A percentile compares a stretch with the other conserved stretches of the same genome.
phyloP scores from a whole-genome alignment of 1,140 invertebrate species.

The Wiebesia pumilae region DNA sequence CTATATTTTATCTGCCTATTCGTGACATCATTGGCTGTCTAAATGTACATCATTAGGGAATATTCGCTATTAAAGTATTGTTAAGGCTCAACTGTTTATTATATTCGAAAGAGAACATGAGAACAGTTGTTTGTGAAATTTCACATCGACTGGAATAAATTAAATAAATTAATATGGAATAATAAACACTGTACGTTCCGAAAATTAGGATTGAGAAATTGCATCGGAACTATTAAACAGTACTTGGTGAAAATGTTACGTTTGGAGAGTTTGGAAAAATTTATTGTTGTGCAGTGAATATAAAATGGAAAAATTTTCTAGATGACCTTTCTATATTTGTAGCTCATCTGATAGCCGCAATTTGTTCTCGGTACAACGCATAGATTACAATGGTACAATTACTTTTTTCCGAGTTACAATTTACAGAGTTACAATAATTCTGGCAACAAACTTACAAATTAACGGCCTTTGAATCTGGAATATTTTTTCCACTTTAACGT shows the following conservation, averaged over 20 bases:
- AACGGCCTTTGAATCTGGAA: background rate
- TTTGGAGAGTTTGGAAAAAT: background rate
- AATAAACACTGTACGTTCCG: background rate
- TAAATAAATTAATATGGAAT: background rate
- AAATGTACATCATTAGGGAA: background rate
- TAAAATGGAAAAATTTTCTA: background rate
- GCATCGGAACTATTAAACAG: background rate
- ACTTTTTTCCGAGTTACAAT: background rate
- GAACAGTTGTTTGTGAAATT: conserved; percentile 3
- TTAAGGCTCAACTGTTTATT: background rate
- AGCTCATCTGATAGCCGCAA: conserved; percentile 5
- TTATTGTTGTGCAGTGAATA: background rate
- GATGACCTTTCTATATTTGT: background rate
- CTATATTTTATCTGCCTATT: background rate
- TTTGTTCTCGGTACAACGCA: background rate
- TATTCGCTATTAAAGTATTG: background rate
- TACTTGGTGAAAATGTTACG: background rate
- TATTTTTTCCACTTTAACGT: background rate
- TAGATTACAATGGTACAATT: background rate
- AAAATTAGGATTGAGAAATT: background rate
- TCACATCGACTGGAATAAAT: background rate
- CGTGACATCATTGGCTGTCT: background rate
- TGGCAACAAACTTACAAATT: background rate
- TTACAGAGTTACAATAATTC: background rate
- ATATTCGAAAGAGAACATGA: background rate